Evolutionary conservation across 1,140 invertebrate genomes (phyloP).

Genomic region (Neodiprion lecontei): DNA sequence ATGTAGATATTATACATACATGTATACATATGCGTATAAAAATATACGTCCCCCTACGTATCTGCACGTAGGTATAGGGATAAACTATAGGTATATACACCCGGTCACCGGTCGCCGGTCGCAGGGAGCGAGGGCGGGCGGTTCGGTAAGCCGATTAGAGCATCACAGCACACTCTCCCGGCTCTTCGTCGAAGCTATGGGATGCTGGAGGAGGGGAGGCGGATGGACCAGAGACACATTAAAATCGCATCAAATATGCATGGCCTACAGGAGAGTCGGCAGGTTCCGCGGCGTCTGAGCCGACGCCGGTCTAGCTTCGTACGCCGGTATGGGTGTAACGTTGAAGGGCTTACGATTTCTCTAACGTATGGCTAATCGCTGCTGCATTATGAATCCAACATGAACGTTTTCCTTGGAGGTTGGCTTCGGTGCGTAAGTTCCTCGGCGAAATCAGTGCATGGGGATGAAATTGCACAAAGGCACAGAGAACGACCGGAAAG

Average conservation of each 20-base stretch:
- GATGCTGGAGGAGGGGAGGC: slow-evolving; percentile 34
- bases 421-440: too few relatives aligned
- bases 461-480: too few relatives aligned
- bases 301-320: background rate
- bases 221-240: slow-evolving; percentile 57
- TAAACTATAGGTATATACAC: background rate
- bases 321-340: too few relatives aligned
- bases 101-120: slow-evolving; percentile 14
- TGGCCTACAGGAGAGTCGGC: slow-evolving; percentile 16
- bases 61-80: too few relatives aligned
- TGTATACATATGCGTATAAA: too few relatives aligned
- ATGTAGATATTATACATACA: too few relatives aligned
- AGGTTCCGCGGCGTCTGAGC: background rate
- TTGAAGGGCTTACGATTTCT: background rate
- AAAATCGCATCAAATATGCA: slow-evolving; percentile 62
- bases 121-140: slow-evolving; percentile 36
- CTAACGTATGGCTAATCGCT: background rate
- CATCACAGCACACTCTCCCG: slow-evolving; percentile 46
- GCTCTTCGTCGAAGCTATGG: background rate
- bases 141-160: slow-evolving; percentile 60
- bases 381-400: background rate
- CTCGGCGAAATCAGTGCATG: too few relatives aligned
- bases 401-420: background rate
- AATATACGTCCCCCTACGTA: too few relatives aligned
- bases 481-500: too few relatives aligned